These are phyloP conservation scores for Phalacrocorax pelagicus DNA, from an alignment of 2,113 vertebrate species.

Conservation along the genomic window DNA sequence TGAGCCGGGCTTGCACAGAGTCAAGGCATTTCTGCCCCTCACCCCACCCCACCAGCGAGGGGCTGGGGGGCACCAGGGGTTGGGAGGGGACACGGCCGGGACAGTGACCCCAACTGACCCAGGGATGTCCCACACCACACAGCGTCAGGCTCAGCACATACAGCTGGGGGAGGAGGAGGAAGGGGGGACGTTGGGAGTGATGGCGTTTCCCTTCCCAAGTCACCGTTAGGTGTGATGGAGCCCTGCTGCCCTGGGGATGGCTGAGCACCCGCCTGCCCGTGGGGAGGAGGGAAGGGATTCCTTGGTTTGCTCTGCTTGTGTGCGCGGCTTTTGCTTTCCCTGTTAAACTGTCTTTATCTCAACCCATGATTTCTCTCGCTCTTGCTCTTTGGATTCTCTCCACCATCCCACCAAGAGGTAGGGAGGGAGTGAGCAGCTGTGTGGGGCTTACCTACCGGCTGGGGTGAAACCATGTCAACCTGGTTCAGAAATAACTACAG, in stretches of 20 bases:
- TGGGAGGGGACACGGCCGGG: too few species aligned
- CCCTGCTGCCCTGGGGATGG: background rate
- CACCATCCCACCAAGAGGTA: background rate
- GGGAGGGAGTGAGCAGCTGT: background rate
- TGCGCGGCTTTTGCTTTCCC: rapidly evolving
- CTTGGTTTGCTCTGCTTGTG: background rate
- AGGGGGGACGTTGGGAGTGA: background rate
- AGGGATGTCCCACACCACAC: too few species aligned
- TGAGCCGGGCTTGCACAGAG: background rate
- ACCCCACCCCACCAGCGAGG: background rate
- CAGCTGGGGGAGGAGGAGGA: background rate
- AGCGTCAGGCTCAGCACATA: background rate
- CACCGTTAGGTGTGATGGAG: rapidly evolving
- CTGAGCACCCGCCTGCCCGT: background rate
- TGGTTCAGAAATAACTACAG: background rate
- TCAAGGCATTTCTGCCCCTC: background rate
- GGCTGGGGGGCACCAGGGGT: too few species aligned
- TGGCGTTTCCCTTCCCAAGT: background rate
- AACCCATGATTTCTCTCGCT: background rate
- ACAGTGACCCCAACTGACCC: too few species aligned
- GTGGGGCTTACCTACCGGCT: background rate
- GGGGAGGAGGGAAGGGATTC: background rate
- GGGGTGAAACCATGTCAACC: background rate
- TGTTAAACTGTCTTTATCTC: background rate
- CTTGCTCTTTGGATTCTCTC: background rate